These are phyloP conservation scores for Himantopus leucocephalus DNA, from an alignment of 2,113 vertebrate species.

Conservation along the genomic window DNA sequence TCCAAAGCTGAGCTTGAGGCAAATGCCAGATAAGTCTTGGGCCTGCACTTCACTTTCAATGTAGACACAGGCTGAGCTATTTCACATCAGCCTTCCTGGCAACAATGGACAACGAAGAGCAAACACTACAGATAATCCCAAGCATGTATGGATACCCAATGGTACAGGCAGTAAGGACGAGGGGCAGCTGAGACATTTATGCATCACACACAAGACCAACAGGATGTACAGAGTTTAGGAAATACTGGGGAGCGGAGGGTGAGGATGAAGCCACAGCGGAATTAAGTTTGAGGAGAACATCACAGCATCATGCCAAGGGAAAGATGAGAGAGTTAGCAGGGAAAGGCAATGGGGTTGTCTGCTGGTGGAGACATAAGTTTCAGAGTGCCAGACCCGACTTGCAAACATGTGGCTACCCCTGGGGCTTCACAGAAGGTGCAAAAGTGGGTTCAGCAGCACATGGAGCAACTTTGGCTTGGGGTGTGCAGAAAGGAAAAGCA, in stretches of 20 bases:
- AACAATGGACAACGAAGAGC: accelerated
- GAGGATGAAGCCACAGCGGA: background rate
- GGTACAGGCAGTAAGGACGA: background rate
- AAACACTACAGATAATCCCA: background rate
- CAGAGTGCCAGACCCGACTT: background rate
- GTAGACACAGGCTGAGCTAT: background rate
- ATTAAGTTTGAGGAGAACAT: background rate
- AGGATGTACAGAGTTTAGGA: background rate
- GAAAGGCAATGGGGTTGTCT: background rate
- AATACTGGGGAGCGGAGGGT: background rate
- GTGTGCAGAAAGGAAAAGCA: background rate
- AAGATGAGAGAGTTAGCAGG: background rate
- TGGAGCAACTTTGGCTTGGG: background rate
- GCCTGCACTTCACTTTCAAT: background rate
- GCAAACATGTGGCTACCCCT: background rate
- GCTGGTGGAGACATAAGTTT: background rate
- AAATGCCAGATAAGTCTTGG: background rate
- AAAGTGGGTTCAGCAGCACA: background rate
- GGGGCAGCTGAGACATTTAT: background rate
- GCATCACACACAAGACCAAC: background rate
- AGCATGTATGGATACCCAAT: background rate
- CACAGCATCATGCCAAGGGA: background rate
- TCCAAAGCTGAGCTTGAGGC: background rate
- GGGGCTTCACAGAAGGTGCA: background rate
- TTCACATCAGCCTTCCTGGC: background rate